These are phyloP conservation scores for Pseudonaja textilis DNA, from an alignment of 2,113 vertebrate genomes.

Conservation along the genomic window DNA sequence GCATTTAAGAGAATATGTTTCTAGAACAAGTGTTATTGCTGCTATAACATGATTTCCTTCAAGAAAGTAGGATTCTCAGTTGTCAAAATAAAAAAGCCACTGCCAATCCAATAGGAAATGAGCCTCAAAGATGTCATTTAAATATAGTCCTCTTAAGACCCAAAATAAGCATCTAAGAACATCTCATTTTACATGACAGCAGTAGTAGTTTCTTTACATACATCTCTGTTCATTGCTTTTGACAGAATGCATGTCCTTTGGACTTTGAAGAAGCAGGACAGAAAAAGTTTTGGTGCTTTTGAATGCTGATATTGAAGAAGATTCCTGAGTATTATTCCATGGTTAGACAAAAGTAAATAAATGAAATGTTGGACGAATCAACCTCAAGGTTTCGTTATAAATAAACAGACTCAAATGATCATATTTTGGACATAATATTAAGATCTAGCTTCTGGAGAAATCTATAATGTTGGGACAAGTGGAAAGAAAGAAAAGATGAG, in stretches of 20 bases:
- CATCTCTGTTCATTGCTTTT: not conserved
- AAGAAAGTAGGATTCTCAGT: not conserved
- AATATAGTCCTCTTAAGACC: constrained; percentile 47
- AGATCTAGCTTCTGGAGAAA: not conserved
- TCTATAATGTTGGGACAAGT: not conserved
- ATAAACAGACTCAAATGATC: not conserved
- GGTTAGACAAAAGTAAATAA: not conserved
- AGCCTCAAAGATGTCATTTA: constrained; percentile 32
- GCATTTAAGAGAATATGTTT: not conserved
- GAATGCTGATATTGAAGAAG: not conserved
- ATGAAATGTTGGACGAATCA: not conserved
- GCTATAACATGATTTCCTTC: not conserved
- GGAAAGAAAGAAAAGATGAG: not conserved
- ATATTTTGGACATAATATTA: not conserved
- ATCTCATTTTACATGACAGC: not conserved
- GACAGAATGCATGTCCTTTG: not conserved
- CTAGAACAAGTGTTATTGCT: constrained; percentile 20
- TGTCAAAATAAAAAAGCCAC: constrained; percentile 17
- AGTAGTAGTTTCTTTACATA: not conserved
- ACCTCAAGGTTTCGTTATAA: not conserved
- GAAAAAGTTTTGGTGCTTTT: not conserved
- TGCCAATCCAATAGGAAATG: constrained; percentile 16
- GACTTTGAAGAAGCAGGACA: not conserved
- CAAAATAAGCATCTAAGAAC: constrained; percentile 17
- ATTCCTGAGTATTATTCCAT: not conserved